Base-by-base conservation (phyloP, 2,113 vertebrate species). In the Sturnus vulgaris region DNA sequence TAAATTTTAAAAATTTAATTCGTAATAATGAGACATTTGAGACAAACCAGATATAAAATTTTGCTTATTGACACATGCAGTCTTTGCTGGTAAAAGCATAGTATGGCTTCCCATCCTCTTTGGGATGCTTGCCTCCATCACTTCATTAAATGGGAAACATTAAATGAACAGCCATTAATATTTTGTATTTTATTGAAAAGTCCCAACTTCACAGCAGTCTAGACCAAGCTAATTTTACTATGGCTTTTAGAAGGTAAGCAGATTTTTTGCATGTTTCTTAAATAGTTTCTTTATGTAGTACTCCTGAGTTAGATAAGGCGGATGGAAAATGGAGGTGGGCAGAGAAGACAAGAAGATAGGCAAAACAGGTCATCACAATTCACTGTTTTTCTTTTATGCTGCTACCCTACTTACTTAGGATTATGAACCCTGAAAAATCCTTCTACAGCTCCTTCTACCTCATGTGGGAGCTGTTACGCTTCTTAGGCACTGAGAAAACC, bases 391-490 rank as follows among this genome's bases (percentile, higher is more conserved):
- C 30, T 77, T 64, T 73, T 88, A 60, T 83, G 12, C 37, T 61
- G 19, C 28, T 73, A 16, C 22, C 5, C 31, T 40, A 10, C 5
- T 55, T 64, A 20, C 5, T 16, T 59, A 33, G 61, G 50, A 39
- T 35, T 86, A 77, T 35, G 40, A 60, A 82, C 23, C 40, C 24
- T 73, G 47, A 53, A 39, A 70, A 12, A 46, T 39, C 40, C 9
- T 79, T 42, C 8, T 53, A 7, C 19, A 44, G 19, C 7, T 35
- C 57, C 39, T 90, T 81, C 69, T 87, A 31, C 18, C 23, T 22
- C 8, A 17, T 20, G 24, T 73, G 50, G 33, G 15, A 22, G 44
- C 10, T 47, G 23, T 47, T 84, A 33, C 0, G 0, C 18, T 33
- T 65, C 42, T 60, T 56, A 39, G 75, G 37, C 52, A 44, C 30